Percentiles rank a stretch among this genome's conserved stretches.
Evolutionary conservation across 2,113 vertebrate species (phyloP).

Genomic region (Dermatemys mawii): DNA sequence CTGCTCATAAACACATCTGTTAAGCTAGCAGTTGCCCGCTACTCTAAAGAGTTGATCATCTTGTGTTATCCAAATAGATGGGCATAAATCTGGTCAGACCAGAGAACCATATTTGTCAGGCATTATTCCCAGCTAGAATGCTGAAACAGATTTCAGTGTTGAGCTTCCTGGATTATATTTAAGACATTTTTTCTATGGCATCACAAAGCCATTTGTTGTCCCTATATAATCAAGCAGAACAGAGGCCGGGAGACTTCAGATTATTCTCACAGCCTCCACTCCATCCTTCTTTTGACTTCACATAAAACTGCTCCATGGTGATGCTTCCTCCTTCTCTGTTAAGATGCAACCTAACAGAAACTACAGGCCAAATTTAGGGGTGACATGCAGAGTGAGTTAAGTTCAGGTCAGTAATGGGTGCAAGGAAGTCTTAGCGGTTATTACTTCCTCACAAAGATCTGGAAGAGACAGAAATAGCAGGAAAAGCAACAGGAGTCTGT

Average conservation of each 20-base stretch:
- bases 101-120: neutral
- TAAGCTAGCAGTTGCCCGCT: neutral
- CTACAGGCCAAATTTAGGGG: neutral
- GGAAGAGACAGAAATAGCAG: neutral
- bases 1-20: neutral
- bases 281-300: neutral
- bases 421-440: too few relatives aligned
- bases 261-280: neutral
- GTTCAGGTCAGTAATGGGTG: neutral
- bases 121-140: neutral
- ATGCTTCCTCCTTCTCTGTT: neutral
- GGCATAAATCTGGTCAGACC: neutral
- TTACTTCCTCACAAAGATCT: neutral
- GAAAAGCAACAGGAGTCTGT: neutral
- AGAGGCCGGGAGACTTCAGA: neutral
- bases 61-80: constrained; percentile 28
- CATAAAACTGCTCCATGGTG: neutral
- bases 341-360: neutral
- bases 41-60: neutral
- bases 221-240: neutral
- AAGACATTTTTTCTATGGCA: neutral
- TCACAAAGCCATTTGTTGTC: constrained; percentile 9
- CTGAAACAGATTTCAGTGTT: neutral
- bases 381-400: accelerated
- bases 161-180: neutral